These are phyloP conservation scores for Papilio xuthus DNA, from an alignment of 1,140 invertebrate genomes.

Conservation along the genomic window DNA sequence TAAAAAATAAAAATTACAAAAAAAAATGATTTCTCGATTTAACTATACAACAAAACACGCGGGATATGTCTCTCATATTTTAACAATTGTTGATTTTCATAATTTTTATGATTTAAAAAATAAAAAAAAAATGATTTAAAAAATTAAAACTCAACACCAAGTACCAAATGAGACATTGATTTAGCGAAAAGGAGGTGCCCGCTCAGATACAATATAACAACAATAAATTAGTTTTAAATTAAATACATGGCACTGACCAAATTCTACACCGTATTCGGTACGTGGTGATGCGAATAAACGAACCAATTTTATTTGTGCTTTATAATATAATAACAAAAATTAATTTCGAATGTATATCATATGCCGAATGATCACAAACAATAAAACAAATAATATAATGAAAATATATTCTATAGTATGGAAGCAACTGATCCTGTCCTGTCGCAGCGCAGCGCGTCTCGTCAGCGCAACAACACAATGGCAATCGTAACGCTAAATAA, in stretches of 20 bases:
- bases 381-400: conserved; percentile 64
- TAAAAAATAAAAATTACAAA: conserved; percentile 45
- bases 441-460: conserved; percentile 55
- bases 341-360: conserved; percentile 61
- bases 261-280: conserved; percentile 72
- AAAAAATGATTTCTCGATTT: conserved; percentile 49
- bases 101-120: conserved; percentile 54
- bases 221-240: conserved; percentile 77
- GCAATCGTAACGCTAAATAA: conserved; percentile 80
- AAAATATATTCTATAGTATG: conserved; percentile 74
- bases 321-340: conserved; percentile 65
- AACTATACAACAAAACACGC: conserved; percentile 41
- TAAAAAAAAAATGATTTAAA: conserved; percentile 62
- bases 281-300: conserved; percentile 67
- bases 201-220: conserved; percentile 61
- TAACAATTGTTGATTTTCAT: conserved; percentile 63
- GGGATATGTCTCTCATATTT: conserved; percentile 50
- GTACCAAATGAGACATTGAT: conserved; percentile 74
- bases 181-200: conserved; percentile 69
- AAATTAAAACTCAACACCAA: conserved; percentile 72
- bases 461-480: conserved; percentile 76
- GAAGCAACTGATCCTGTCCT: conserved; percentile 73
- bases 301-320: conserved; percentile 63
- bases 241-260: conserved; percentile 81
- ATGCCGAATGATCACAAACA: conserved; percentile 66